A percentile compares a stretch with the other conserved stretches of the same genome.
These are phyloP conservation scores for Eciton burchellii DNA, from an alignment of 1,140 invertebrate species.

Conservation along the genomic window DNA sequence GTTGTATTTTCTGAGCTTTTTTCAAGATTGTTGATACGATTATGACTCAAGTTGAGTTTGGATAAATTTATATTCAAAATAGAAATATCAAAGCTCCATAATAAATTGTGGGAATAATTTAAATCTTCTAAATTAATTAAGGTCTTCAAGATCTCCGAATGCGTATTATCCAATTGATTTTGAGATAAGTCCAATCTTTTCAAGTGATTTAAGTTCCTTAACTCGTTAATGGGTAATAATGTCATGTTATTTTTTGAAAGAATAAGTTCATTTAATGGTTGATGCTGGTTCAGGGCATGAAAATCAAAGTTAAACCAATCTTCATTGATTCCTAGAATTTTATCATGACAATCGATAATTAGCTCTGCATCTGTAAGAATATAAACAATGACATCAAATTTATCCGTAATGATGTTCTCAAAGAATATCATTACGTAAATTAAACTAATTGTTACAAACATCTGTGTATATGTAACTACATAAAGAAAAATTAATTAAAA, in stretches of 20 bases:
- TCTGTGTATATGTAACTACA: no score
- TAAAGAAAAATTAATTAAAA: no score
- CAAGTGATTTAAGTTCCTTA: conserved; percentile 62
- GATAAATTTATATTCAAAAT: conserved; percentile 63
- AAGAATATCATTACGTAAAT: no score
- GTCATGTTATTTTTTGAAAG: conserved; percentile 72
- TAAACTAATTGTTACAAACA: no score
- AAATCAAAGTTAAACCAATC: conserved; percentile 60
- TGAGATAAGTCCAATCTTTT: conserved; percentile 74
- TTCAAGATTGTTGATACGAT: conserved; percentile 70
- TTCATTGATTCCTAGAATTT: conserved; percentile 61
- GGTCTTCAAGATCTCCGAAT: conserved; percentile 55
- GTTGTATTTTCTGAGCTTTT: conserved; percentile 47
- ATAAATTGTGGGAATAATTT: conserved; percentile 73
- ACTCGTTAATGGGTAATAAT: conserved; percentile 55
- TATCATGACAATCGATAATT: conserved; percentile 66
- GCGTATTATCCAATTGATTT: conserved; percentile 68
- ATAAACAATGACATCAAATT: neutral
- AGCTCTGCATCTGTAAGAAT: conserved; percentile 30
- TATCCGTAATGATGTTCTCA: no score
- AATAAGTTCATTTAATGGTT: conserved; percentile 62
- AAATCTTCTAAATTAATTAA: conserved; percentile 67
- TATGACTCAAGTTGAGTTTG: conserved; percentile 77
- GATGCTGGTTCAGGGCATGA: conserved; percentile 56
- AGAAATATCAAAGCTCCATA: conserved; percentile 60